Percentiles rank a stretch among this genome's conserved stretches.
Conservation (phyloP, 2,113 vertebrate species). For the Notothenia coriiceps region DNA sequence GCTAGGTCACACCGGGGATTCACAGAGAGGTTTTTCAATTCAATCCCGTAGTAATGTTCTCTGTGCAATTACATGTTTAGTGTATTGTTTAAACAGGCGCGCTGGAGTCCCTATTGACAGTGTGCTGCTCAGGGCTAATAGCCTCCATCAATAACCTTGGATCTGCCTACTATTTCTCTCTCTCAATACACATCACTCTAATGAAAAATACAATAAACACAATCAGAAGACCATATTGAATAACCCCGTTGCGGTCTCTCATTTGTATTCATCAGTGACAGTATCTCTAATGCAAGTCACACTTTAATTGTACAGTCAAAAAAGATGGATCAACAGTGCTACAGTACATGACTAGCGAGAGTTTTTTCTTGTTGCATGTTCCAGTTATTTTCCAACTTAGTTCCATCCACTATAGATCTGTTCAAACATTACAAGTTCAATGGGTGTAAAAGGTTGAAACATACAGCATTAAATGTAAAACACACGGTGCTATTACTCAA, state of each 20-base stretch:
- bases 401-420: neutral
- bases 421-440: constrained; percentile 7
- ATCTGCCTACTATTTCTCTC: constrained; percentile 66
- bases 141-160: constrained; percentile 83
- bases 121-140: constrained; percentile 75
- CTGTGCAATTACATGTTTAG: constrained; percentile 75
- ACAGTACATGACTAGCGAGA: constrained; percentile 5
- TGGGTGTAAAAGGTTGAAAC: neutral
- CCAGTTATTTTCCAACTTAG: constrained; percentile 4
- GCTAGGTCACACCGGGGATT: constrained; percentile 62
- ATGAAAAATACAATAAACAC: constrained; percentile 84
- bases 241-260: constrained; percentile 59
- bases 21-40: constrained; percentile 60
- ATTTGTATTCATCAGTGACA: constrained; percentile 80
- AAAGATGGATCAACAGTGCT: constrained; percentile 46
- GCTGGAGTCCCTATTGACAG: constrained; percentile 76
- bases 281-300: constrained; percentile 72
- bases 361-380: constrained; percentile 17
- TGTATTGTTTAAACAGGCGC: constrained; percentile 77
- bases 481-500: neutral
- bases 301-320: constrained; percentile 62
- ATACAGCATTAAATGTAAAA: neutral
- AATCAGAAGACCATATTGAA: constrained; percentile 75
- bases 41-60: constrained; percentile 66
- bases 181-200: constrained; percentile 76